Evolutionary conservation across 2,797 vertebrate species (phyloP).

Genomic region (Microctenopoma stevenorrisi): DNA sequence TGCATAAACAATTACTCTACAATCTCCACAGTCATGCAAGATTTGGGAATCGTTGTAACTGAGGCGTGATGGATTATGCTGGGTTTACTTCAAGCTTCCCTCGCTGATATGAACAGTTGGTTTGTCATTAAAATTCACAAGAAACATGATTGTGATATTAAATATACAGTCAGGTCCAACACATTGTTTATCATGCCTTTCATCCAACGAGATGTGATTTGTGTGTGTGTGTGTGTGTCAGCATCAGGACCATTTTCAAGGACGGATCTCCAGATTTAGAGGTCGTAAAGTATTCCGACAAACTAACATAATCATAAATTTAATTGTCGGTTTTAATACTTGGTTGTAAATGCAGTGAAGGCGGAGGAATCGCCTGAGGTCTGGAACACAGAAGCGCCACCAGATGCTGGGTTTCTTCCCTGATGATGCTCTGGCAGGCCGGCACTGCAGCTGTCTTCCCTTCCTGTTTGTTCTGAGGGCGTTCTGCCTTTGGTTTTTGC

Average conservation of each 20-base stretch:
- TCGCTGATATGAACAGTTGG: not conserved
- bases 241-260: too few relatives aligned
- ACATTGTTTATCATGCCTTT: too few relatives aligned
- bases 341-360: too few relatives aligned
- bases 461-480: not conserved
- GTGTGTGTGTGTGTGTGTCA: too few relatives aligned
- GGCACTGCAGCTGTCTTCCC: not conserved
- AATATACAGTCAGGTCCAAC: too few relatives aligned
- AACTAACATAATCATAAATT: too few relatives aligned
- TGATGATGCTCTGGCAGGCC: not conserved
- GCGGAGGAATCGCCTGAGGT: too few relatives aligned
- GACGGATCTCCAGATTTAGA: too few relatives aligned
- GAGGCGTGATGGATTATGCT: not conserved
- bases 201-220: too few relatives aligned
- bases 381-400: not conserved
- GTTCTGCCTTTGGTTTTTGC: too few relatives aligned
- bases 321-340: too few relatives aligned
- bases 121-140: not conserved
- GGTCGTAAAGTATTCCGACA: too few relatives aligned
- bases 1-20: not conserved
- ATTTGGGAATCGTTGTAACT: not conserved
- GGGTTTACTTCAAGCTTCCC: not conserved
- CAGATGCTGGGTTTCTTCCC: not conserved
- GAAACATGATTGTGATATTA: not conserved
- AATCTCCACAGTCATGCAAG: not conserved